phyloP scores from a whole-genome alignment of 35 echinoderm and acorn worm genomes.

The Ophioderma brevispina region DNA sequence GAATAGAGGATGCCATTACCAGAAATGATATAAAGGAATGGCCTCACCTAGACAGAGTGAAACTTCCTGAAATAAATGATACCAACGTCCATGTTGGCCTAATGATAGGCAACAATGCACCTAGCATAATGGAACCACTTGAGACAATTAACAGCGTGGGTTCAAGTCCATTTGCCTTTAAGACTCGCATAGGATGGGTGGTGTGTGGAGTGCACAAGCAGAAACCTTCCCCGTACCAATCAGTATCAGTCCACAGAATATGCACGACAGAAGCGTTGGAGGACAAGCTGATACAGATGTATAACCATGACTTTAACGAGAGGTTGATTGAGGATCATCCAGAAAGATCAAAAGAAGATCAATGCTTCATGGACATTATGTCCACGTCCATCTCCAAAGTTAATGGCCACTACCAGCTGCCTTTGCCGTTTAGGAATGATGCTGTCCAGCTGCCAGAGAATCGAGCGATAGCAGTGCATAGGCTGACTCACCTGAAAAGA shows the following conservation, averaged over 20 bases:
- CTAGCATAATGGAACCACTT: conserved; percentile 36
- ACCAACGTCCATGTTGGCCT: conserved; percentile 44
- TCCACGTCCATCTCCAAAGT: conserved; percentile 37
- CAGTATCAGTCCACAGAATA: background rate
- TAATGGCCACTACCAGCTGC: conserved; percentile 65
- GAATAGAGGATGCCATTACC: background rate
- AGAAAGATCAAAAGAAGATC: conserved; percentile 67
- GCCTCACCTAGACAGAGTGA: conserved; percentile 20
- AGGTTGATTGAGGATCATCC: conserved; percentile 47
- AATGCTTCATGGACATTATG: conserved; percentile 54
- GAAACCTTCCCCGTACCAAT: conserved; percentile 3
- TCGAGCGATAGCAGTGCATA: conserved; percentile 43
- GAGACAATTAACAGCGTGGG: conserved; percentile 38
- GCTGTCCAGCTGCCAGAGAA: conserved; percentile 67
- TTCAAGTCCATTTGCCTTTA: conserved; percentile 46
- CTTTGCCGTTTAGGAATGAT: conserved; percentile 58
- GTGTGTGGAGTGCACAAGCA: background rate
- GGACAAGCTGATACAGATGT: background rate
- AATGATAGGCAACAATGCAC: conserved; percentile 69
- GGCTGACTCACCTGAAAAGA: conserved; percentile 26
- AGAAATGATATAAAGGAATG: background rate
- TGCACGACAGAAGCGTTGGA: background rate
- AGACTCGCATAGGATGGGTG: conserved; percentile 45
- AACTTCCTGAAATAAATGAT: conserved; percentile 9
- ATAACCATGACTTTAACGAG: conserved; percentile 67